Percentiles rank a stretch among this genome's conserved stretches.
phyloP scores from a whole-genome alignment of 2,888 invertebrate species.

The Synanthedon andrenaeformis region DNA sequence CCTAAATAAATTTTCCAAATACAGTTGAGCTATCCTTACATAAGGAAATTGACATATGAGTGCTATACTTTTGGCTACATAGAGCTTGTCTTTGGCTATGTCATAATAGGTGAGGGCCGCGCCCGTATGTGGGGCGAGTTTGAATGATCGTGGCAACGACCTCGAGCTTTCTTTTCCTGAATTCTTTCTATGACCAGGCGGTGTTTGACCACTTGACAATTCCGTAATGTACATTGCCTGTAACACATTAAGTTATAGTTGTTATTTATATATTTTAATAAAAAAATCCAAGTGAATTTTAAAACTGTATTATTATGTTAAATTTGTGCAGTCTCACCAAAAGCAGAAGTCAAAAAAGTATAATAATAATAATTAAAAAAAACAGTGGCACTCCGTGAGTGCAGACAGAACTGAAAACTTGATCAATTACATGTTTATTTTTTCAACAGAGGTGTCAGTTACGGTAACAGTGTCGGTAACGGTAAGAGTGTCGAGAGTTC shows the following conservation, averaged over 20 bases:
- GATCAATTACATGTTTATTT: too few relatives aligned
- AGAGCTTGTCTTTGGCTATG: slow-evolving; percentile 92
- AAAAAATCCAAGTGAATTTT: too few relatives aligned
- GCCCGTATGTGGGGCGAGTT: slow-evolving; percentile 81
- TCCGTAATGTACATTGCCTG: slow-evolving; percentile 92
- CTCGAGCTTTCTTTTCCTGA: slow-evolving; percentile 79
- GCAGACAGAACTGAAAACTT: too few relatives aligned
- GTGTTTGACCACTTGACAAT: slow-evolving; percentile 83
- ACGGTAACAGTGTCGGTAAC: too few relatives aligned
- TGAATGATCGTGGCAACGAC: slow-evolving; percentile 90
- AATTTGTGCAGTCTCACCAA: not conserved
- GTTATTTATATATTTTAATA: not conserved
- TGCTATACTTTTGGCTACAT: slow-evolving; percentile 95
- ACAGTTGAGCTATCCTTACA: slow-evolving; percentile 86
- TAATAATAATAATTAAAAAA: too few relatives aligned
- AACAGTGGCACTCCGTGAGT: too few relatives aligned
- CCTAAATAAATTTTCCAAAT: slow-evolving; percentile 90
- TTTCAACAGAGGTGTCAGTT: too few relatives aligned
- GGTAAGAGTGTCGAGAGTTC: too few relatives aligned
- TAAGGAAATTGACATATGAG: slow-evolving; percentile 93
- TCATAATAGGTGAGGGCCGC: slow-evolving; percentile 91
- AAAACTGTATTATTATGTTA: too few relatives aligned
- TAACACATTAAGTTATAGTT: slow-evolving; percentile 14
- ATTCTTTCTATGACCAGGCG: slow-evolving; percentile 71
- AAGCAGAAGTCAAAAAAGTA: not conserved